phyloP scores from a whole-genome alignment of 2,797 vertebrate species.

The Hybognathus amarus region DNA sequence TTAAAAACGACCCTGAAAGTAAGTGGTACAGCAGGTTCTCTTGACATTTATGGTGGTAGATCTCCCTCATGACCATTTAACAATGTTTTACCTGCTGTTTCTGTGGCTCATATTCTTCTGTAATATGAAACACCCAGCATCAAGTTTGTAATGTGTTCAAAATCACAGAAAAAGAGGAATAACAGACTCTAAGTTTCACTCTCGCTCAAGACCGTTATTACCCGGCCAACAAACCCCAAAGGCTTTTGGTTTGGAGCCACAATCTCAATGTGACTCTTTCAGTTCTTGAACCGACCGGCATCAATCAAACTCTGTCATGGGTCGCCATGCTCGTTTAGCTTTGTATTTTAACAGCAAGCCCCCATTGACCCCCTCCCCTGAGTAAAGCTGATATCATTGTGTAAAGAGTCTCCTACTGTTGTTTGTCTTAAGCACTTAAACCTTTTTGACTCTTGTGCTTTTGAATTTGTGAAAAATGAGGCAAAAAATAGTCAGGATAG shows the following conservation, averaged over 20 bases:
- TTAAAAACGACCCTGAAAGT: constrained; percentile 22
- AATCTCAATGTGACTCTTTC: constrained; percentile 55
- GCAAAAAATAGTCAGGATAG: no score
- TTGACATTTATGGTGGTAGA: constrained; percentile 3
- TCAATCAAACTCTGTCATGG: constrained; percentile 50
- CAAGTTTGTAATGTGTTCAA: constrained; percentile 9
- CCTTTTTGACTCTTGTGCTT: background rate
- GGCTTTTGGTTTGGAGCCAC: constrained; percentile 1
- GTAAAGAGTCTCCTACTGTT: constrained; percentile 1
- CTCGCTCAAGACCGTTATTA: background rate
- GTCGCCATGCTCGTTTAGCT: background rate
- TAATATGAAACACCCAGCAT: background rate
- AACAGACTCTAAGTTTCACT: background rate
- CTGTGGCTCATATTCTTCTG: background rate
- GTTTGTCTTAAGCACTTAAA: constrained; percentile 30
- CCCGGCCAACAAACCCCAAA: background rate
- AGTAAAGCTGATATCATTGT: constrained; percentile 32
- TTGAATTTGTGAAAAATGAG: constrained; percentile 16
- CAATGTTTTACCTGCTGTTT: background rate
- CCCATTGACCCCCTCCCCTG: background rate
- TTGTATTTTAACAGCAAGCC: constrained; percentile 39
- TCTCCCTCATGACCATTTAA: background rate
- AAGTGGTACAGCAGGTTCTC: constrained; percentile 21
- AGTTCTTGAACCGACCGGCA: constrained; percentile 9
- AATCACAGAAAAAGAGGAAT: background rate